Base-by-base conservation (phyloP, 2,113 vertebrate genomes). In the Diadophis punctatus region DNA sequence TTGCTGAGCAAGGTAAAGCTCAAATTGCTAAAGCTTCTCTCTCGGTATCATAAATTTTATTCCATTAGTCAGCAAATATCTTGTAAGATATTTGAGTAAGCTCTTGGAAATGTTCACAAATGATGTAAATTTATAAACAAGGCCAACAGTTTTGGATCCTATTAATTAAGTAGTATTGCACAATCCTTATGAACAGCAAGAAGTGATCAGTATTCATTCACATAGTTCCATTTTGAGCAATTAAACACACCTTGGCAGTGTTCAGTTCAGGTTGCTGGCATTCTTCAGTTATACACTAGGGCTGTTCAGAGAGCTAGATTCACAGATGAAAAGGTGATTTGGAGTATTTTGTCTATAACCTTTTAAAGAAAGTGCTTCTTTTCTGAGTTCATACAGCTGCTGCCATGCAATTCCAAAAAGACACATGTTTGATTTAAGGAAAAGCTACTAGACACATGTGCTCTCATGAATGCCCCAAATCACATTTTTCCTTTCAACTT, bases 1-100 rank as follows among this genome's bases (percentile, higher is more conserved):
- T 99, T 0, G 99, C 99, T 0, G 99, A 99, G 86, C 99, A 99
- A 98, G 99, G 99, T 99, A 96, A 94, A 4, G 84, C 52, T 91
- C 68, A 27, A 5, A 1, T 27, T 0, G 0, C 4, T 91, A 8
- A 90, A 87, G 4, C 25, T 10, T 43, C 63, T 18, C 25, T 10
- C 14, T 34, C 48, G 27, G 51, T 39, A 39, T 5, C 53, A 23
- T 68, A 89, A 92, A 60, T 80, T 30, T 87, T 89, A 60, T 86
- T 55, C 52, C 9, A 12, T 56, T 84, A 74, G 27, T 95, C 52
- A 14, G 2, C 46, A 90, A 90, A 30, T 46, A 3, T 1, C 3
- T 60, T 39, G 84, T 84, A 49, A 30, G 6, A n/a, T n/a, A n/a
- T n/a, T n/a, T 51, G 34, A 18, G 14, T 48, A 55, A 56, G 20